Base-by-base conservation (phyloP, 2,888 invertebrate genomes). In the Augochlorella aurata region DNA sequence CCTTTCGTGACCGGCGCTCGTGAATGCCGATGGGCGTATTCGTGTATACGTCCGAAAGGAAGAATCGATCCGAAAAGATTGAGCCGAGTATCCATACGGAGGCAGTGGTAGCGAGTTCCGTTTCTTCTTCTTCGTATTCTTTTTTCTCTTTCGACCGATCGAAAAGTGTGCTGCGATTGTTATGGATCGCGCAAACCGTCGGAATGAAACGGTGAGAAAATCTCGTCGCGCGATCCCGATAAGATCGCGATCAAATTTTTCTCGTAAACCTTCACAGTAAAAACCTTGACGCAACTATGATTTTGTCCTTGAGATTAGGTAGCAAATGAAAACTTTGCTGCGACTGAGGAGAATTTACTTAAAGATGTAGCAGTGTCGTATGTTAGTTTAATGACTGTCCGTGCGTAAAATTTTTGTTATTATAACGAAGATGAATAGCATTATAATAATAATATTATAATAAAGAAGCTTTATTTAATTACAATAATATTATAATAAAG, bases 21-120 rank as follows among this genome's bases (percentile, higher is more conserved):
- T 91, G 91, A 91, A 88, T 90, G 90, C 91, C 91, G 90, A 89
- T 90, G 91, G 90, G 90, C 89, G 91, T 90, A 90, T 88, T 91
- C 91, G 90, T 90, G 90, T 90, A 73, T 82, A 88, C 77, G 81
- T 80, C 85, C 85, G 88, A 82, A 81, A 83, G 81, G 78, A 82
- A 84, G 80, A 83, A 85, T 84, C 85, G 87, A 88, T 90, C 89
- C 74, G 86, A 89, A 81, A 81, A 85, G 88, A 91, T 90, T 85
- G 86, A 85, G 83, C 65, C 61, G 80, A 82, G 82, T 70, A 79
- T 74, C 81, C 81, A 78, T 82, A 78, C 87, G 75, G 84, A 87
- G 84, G 82, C 87, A 87, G 80, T 85, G 86, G 87, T 87, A 89
- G 86, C 88, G 84, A 79, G 49, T 45, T 45, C 84, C 83, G n/a